Evolutionary conservation across 2,113 vertebrate genomes (phyloP).

Genomic region (Sula dactylatra): DNA sequence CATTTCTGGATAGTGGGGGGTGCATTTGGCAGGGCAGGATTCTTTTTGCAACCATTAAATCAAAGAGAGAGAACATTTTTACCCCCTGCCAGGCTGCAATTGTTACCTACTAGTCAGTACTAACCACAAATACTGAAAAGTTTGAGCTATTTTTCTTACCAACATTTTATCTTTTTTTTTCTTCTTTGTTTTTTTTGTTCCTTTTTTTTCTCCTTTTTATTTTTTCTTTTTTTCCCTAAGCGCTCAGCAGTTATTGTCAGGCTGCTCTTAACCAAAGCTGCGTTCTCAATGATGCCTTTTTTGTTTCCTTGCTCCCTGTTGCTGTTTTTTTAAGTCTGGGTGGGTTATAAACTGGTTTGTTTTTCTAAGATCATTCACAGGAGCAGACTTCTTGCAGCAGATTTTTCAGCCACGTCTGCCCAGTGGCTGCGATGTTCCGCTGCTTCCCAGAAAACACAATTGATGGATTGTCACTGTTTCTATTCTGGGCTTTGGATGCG

Average conservation of each 20-base stretch:
- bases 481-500: neutral
- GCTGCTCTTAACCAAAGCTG: neutral
- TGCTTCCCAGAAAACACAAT: neutral
- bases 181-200: rapidly evolving
- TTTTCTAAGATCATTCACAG: neutral
- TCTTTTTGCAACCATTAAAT: neutral
- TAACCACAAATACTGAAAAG: neutral
- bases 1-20: neutral
- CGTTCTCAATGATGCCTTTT: neutral
- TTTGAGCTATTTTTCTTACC: neutral
- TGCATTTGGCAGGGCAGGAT: neutral
- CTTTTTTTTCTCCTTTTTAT: neutral
- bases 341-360: neutral
- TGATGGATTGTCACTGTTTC: neutral
- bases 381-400: neutral
- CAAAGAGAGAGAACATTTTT: neutral
- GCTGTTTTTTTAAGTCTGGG: neutral
- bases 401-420: neutral
- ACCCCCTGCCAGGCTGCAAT: neutral
- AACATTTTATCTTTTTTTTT: neutral
- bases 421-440: neutral
- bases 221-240: neutral
- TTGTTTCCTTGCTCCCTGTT: neutral
- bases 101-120: neutral
- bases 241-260: neutral